Percentiles rank a stretch among this genome's conserved stretches.
phyloP scores from a whole-genome alignment of 2,888 invertebrate species.

The Xestia xanthographa region DNA sequence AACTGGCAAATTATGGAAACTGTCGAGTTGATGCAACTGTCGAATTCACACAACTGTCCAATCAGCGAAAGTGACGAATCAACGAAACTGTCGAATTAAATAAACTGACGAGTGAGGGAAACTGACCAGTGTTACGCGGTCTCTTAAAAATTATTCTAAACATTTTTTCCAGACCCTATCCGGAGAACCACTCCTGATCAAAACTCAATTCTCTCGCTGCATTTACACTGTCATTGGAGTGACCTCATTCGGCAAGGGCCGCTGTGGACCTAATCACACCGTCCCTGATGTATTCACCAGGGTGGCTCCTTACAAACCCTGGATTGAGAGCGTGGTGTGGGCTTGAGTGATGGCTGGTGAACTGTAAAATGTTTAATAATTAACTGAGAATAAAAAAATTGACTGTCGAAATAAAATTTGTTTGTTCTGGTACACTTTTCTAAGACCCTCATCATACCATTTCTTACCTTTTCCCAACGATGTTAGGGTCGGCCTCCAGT shows the following conservation, averaged over 20 bases:
- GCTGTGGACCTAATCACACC: neutral
- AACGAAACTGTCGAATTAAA: too few relatives aligned
- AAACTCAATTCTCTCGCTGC: slow-evolving; percentile 34
- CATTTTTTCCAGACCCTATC: slow-evolving; percentile 13
- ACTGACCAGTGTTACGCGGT: too few relatives aligned
- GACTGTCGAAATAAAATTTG: too few relatives aligned
- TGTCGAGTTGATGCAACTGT: too few relatives aligned
- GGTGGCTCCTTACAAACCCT: slow-evolving; percentile 42
- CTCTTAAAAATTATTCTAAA: too few relatives aligned
- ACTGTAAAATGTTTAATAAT: neutral
- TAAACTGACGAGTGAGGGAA: too few relatives aligned
- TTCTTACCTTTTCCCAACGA: too few relatives aligned
- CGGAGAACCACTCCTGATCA: slow-evolving; percentile 36
- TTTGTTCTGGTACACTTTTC: neutral
- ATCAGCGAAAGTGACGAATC: too few relatives aligned
- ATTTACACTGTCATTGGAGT: slow-evolving; percentile 42
- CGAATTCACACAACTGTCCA: too few relatives aligned
- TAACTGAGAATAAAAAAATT: neutral
- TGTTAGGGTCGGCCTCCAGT: too few relatives aligned
- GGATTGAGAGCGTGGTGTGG: slow-evolving; percentile 47
- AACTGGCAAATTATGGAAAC: too few relatives aligned
- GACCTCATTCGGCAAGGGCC: slow-evolving; percentile 1
- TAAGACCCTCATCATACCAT: too few relatives aligned
- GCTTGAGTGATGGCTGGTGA: slow-evolving; percentile 10
- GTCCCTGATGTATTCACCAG: slow-evolving; percentile 32